Conservation (phyloP, 1,140 invertebrate genomes). For the Trichogramma pretiosum region DNA sequence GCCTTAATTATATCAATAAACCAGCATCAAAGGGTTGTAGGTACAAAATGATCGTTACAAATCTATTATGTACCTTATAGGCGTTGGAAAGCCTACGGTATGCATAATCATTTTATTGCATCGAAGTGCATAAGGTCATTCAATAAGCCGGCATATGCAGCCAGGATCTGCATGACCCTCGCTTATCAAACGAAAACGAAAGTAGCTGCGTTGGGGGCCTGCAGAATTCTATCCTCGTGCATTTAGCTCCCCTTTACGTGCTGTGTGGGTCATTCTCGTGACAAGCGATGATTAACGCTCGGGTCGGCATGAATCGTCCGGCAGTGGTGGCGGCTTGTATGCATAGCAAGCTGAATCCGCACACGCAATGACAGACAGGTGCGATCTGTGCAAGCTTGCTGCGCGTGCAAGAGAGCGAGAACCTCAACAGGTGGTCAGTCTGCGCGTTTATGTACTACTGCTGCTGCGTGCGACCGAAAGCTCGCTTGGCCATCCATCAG, state of each 20-base stretch:
- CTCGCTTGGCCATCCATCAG: conserved; percentile 17
- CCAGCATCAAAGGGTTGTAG: too few relatives aligned
- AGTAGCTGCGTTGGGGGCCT: conserved; percentile 1
- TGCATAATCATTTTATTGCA: background rate
- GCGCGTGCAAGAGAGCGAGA: background rate
- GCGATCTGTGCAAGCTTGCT: too few relatives aligned
- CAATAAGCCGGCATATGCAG: background rate
- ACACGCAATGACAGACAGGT: conserved; percentile 2
- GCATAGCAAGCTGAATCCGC: too few relatives aligned
- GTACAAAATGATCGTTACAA: too few relatives aligned
- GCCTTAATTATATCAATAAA: too few relatives aligned
- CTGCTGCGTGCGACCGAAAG: too few relatives aligned
- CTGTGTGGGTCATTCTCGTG: background rate
- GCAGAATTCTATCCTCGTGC: too few relatives aligned
- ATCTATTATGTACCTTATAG: too few relatives aligned
- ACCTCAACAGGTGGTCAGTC: conserved; percentile 19
- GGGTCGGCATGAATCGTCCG: background rate
- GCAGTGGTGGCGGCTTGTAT: background rate
- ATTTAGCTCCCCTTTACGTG: too few relatives aligned
- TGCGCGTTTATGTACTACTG: too few relatives aligned
- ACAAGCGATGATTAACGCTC: conserved; percentile 7
- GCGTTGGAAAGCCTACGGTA: background rate
- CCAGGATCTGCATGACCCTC: background rate
- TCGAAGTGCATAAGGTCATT: background rate
- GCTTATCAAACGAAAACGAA: background rate